phyloP scores from a whole-genome alignment of 2,113 vertebrate genomes.

The Promerops cafer region DNA sequence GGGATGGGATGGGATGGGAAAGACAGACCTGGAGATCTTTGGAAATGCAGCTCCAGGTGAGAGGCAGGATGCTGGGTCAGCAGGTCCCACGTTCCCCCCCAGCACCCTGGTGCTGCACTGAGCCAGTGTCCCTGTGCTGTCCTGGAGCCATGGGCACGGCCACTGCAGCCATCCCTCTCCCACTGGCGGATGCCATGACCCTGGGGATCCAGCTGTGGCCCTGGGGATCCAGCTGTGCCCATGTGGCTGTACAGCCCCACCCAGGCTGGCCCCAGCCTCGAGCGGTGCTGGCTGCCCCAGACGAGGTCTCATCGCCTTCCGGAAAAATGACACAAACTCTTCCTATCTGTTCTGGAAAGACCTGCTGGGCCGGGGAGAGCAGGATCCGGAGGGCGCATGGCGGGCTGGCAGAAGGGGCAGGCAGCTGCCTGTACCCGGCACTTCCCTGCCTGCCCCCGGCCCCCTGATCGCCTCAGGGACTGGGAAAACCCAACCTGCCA shows the following conservation, averaged over 20 bases:
- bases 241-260: not conserved
- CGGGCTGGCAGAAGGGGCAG: not conserved
- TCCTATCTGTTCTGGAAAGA: constrained; percentile 46
- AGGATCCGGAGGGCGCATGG: not conserved
- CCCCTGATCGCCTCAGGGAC: not conserved
- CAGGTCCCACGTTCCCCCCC: not conserved
- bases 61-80: constrained; percentile 6
- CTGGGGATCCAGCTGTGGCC: not conserved
- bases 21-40: not conserved
- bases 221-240: not conserved
- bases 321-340: constrained; percentile 42
- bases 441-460: not conserved
- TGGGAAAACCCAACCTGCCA: not conserved
- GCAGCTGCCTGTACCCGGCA: not conserved
- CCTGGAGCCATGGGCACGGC: not conserved
- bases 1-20: not conserved
- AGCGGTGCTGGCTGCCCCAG: not conserved
- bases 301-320: not conserved
- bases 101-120: rapidly evolving
- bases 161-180: not conserved
- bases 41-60: not conserved
- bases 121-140: not conserved
- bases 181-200: not conserved
- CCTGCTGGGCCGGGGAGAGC: constrained; percentile 20
- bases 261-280: not conserved